Evolutionary conservation across 2,797 vertebrate species (phyloP), one percentile per base, ranked within the genome.

Genomic region (Poecilia gillii): DNA sequence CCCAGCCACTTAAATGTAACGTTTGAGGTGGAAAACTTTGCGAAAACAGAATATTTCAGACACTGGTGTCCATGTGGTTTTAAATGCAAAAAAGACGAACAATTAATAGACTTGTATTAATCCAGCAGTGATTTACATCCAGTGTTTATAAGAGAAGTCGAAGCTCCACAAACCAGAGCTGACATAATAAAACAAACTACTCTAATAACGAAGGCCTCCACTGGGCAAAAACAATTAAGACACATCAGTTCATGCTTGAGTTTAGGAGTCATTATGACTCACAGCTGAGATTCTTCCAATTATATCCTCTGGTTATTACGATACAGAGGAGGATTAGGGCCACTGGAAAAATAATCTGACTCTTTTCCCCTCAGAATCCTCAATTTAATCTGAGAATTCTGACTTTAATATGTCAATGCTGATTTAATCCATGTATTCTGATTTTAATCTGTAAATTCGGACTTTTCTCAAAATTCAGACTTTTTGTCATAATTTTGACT

Each of bases 181-280:
- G 80, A 82, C 83, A 86, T 85, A 85, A 88, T 76, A 75, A 45
- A 80, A 87, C 75, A n/a, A 16, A 59, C 62, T 51, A 57, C 39
- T 83, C 75, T 78, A 74, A 79, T 72, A 78, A 83, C 1, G n/a
- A 13, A 80, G 47, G 72, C 76, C 64, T 87, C 45, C 47, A 31
- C 72, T 6, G 62, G 57, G 75, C 6, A 23, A 81, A 80, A 84
- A 59, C 75, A 90, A 66, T 87, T 64, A 82, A 73, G 71, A 49
- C 72, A 57, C 45, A 68, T 81, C 79, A 84, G 84, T 88, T 74
- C 64, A 81, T 77, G 77, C 82, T 89, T 91, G 79, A 87, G 59
- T 86, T 53, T 20, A 23, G 62, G 5, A 36, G 18, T 31, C 16
- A 43, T 47, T 31, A 45, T 77, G 53, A 64, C 47, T 7, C 46